Evolutionary conservation across 2,888 invertebrate species (phyloP).

Genomic region (Latrodectus elegans): DNA sequence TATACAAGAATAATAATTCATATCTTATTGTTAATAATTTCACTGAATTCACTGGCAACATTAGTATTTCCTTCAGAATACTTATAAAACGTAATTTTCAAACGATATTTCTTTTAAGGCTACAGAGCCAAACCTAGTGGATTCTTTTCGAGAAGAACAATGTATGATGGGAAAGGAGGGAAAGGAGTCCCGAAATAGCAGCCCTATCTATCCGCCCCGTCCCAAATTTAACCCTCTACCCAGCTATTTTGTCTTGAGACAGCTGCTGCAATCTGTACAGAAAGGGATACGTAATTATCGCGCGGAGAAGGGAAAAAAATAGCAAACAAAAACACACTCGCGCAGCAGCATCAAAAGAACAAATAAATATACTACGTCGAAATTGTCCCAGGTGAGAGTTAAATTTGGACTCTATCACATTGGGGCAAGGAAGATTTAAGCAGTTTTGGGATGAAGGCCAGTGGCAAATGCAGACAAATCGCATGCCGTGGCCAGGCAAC

Average conservation of each 20-base stretch:
- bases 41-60: too few species aligned
- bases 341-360: slow-evolving; percentile 21
- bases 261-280: slow-evolving; percentile 61
- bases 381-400: slow-evolving; percentile 54
- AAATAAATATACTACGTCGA: slow-evolving; percentile 24
- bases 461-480: slow-evolving; percentile 44
- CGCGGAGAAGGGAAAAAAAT: slow-evolving; percentile 10
- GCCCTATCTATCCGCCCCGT: slow-evolving; percentile 34
- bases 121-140: slow-evolving; percentile 17
- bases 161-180: slow-evolving; percentile 25
- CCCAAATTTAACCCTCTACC: slow-evolving; percentile 56
- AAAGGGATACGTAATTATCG: slow-evolving; percentile 67
- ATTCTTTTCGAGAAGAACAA: slow-evolving; percentile 20
- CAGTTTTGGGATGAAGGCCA: slow-evolving; percentile 40
- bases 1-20: too few species aligned
- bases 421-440: slow-evolving; percentile 37
- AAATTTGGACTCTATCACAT: slow-evolving; percentile 56
- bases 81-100: too few species aligned
- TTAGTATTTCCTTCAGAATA: too few species aligned
- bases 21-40: too few species aligned
- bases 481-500: slow-evolving; percentile 27
- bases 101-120: neutral
- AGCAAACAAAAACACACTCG: slow-evolving; percentile 40
- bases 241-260: slow-evolving; percentile 23
- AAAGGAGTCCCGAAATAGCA: slow-evolving; percentile 55